phyloP scores from a whole-genome alignment of 2,888 invertebrate species.

The Digitonthophagus gazella region DNA sequence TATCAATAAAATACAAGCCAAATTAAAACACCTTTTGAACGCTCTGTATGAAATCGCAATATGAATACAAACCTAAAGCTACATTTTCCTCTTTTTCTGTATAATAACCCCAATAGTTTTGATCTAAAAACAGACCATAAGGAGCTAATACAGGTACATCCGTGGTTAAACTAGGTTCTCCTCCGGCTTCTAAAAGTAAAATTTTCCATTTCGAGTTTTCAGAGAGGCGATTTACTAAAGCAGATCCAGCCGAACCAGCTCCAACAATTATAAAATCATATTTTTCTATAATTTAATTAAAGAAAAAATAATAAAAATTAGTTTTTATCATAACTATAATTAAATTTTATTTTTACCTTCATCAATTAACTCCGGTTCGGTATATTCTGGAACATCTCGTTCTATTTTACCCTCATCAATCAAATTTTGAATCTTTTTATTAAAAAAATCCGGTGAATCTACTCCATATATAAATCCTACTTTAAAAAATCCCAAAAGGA shows the following conservation, averaged over 20 bases:
- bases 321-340: not conserved
- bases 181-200: conserved; percentile 64
- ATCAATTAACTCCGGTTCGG: conserved; percentile 11
- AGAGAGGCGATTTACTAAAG: conserved; percentile 65
- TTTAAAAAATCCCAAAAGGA: too few species aligned
- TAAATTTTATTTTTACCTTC: conserved; percentile 15
- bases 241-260: conserved; percentile 69
- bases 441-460: not conserved
- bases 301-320: too few species aligned
- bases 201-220: conserved; percentile 61
- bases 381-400: conserved; percentile 16
- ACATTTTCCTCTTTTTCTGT: conserved; percentile 57
- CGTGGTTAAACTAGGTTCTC: conserved; percentile 53
- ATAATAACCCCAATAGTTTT: conserved; percentile 61
- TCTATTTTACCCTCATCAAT: conserved; percentile 12
- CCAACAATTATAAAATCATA: conserved; percentile 69
- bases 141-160: conserved; percentile 56
- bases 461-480: too few species aligned
- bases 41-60: too few species aligned
- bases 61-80: conserved; percentile 55
- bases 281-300: conserved; percentile 31
- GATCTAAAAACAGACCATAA: conserved; percentile 55
- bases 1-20: too few species aligned
- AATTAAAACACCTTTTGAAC: too few species aligned
- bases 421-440: not conserved